Conservation (phyloP, 2,797 vertebrate genomes). For the Yasuhikotakia modesta region DNA sequence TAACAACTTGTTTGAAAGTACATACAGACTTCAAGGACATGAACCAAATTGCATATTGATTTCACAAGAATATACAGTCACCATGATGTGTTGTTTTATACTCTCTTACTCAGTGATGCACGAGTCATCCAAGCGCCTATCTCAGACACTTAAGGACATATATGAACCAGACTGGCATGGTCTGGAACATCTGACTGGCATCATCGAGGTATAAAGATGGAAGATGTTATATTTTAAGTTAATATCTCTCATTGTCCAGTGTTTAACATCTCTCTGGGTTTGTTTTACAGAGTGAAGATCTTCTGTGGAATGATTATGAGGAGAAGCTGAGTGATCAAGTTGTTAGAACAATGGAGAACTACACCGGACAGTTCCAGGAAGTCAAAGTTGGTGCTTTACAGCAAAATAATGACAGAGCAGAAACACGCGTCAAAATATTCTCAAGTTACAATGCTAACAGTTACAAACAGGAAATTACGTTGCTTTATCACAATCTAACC, state of each 20-base stretch:
- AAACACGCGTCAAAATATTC: not conserved
- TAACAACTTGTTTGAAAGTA: not conserved
- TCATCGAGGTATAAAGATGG: constrained; percentile 77
- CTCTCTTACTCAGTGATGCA: constrained; percentile 79
- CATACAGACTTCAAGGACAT: not conserved
- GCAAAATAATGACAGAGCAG: not conserved
- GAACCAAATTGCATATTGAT: constrained; percentile 2
- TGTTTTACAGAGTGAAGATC: constrained; percentile 84
- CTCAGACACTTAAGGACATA: constrained; percentile 86
- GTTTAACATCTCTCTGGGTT: not conserved
- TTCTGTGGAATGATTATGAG: constrained; percentile 93
- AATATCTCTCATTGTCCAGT: not conserved
- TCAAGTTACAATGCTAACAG: not conserved
- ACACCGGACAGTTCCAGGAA: constrained; percentile 88
- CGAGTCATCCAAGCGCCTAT: constrained; percentile 87
- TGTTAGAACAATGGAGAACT: constrained; percentile 90
- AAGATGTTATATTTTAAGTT: not conserved
- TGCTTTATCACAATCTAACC: not conserved
- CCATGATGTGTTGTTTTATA: constrained; percentile 1
- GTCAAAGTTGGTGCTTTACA: constrained; percentile 79
- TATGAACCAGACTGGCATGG: constrained; percentile 89
- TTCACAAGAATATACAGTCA: not conserved
- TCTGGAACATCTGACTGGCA: constrained; percentile 80
- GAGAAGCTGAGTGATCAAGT: constrained; percentile 89
- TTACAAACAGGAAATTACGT: not conserved